Percentiles rank a stretch among this genome's conserved stretches.
Evolutionary conservation across 2,797 vertebrate genomes (phyloP).

Genomic region (Erethizon dorsatum): DNA sequence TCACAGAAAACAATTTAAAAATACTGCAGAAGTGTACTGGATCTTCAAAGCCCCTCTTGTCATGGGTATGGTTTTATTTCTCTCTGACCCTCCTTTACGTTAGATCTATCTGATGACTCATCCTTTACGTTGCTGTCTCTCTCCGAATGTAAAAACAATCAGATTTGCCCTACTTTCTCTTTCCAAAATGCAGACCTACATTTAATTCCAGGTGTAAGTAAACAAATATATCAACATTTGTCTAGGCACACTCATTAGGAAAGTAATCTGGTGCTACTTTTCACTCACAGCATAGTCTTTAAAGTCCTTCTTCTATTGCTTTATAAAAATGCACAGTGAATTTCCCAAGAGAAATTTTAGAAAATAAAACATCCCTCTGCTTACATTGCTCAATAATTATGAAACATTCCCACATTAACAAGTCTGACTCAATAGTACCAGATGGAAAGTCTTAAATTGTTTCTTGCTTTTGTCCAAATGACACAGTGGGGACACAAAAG

Average conservation of each 20-base stretch:
- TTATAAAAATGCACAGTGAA: neutral
- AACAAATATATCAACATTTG: neutral
- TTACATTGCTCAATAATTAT: neutral
- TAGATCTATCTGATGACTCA: neutral
- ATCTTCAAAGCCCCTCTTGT: neutral
- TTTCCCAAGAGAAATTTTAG: slow-evolving; percentile 10
- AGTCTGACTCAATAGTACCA: neutral
- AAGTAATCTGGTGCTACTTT: neutral
- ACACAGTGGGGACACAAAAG: neutral
- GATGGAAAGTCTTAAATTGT: neutral
- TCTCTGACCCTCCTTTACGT: neutral
- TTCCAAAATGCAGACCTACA: neutral
- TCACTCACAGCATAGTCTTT: neutral
- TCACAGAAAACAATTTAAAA: slow-evolving; percentile 46
- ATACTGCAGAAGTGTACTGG: neutral
- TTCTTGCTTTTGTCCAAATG: slow-evolving; percentile 13
- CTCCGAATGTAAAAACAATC: neutral
- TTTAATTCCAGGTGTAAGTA: neutral
- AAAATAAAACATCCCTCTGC: neutral
- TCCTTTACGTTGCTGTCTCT: neutral
- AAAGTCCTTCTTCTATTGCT: neutral
- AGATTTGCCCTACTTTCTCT: neutral
- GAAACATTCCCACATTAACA: neutral
- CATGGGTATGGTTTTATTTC: neutral
- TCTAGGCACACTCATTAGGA: neutral